Percentiles rank a stretch among this genome's conserved stretches.
These are phyloP conservation scores for Junonia oenone DNA, from an alignment of 2,888 invertebrate species.

Conservation along the genomic window DNA sequence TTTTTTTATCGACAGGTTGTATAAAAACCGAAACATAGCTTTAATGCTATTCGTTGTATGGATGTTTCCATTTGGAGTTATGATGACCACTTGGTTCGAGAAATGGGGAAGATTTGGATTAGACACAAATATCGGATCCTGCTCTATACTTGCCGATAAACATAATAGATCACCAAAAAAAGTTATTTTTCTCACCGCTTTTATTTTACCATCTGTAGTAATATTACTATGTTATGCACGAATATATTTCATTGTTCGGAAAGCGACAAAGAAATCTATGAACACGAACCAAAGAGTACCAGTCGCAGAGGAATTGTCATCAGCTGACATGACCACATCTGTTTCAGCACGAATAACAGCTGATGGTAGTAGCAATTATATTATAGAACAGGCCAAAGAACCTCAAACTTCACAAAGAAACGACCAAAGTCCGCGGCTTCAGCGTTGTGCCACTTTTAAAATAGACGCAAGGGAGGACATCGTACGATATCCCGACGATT, in stretches of 20 bases:
- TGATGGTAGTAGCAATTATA: constrained; percentile 20
- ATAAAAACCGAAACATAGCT: constrained; percentile 82
- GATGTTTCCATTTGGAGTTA: constrained; percentile 83
- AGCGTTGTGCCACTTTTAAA: constrained; percentile 23
- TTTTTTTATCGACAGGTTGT: constrained; percentile 76
- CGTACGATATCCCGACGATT: constrained; percentile 13
- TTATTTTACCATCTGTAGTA: constrained; percentile 89
- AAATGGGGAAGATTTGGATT: constrained; percentile 89
- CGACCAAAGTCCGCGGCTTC: constrained; percentile 4
- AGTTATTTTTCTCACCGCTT: constrained; percentile 89
- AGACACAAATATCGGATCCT: constrained; percentile 86
- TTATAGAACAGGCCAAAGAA: constrained; percentile 15
- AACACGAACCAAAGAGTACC: constrained; percentile 44
- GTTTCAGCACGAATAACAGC: constrained; percentile 22
- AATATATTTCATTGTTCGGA: constrained; percentile 88
- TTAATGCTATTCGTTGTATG: constrained; percentile 87
- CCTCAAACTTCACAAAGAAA: neutral
- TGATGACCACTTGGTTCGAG: constrained; percentile 86
- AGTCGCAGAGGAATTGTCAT: constrained; percentile 29
- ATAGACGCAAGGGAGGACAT: constrained; percentile 25
- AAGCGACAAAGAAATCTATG: constrained; percentile 82
- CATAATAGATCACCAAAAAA: constrained; percentile 86
- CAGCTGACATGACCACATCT: constrained; percentile 28
- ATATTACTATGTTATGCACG: constrained; percentile 91
- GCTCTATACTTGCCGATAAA: constrained; percentile 85